A percentile compares a stretch with the other conserved stretches of the same genome.
Evolutionary conservation across 2,888 invertebrate species (phyloP).

Genomic region (Halictus quadricinctus): DNA sequence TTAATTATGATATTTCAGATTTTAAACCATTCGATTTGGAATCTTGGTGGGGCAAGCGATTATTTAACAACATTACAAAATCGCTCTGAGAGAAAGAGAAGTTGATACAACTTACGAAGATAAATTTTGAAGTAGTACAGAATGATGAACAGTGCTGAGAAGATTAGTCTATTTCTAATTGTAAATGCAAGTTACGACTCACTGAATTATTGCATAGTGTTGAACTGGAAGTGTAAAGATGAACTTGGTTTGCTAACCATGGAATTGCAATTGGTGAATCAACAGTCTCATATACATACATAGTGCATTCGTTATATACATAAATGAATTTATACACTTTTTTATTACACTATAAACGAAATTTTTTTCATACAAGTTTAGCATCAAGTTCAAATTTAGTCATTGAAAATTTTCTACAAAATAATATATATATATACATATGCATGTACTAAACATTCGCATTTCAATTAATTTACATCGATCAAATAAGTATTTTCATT

Average conservation of each 20-base stretch:
- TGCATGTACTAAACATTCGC: slow-evolving; percentile 14
- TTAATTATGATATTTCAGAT: slow-evolving; percentile 83
- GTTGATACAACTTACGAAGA: slow-evolving; percentile 30
- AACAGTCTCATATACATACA: slow-evolving; percentile 33
- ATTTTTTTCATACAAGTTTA: slow-evolving; percentile 20
- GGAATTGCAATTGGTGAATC: slow-evolving; percentile 27
- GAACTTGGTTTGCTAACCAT: slow-evolving; percentile 34
- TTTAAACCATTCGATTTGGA: slow-evolving; percentile 96
- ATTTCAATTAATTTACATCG: slow-evolving; percentile 36
- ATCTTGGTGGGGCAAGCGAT: slow-evolving; percentile 94
- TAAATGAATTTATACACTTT: slow-evolving; percentile 29
- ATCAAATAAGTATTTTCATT: slow-evolving; percentile 53
- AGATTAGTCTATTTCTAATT: slow-evolving; percentile 44
- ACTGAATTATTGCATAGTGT: slow-evolving; percentile 51
- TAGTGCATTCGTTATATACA: slow-evolving; percentile 26
- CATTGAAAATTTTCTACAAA: slow-evolving; percentile 33
- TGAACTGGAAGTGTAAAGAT: slow-evolving; percentile 39
- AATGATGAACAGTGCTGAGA: slow-evolving; percentile 43
- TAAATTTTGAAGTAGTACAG: slow-evolving; percentile 53
- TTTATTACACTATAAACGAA: slow-evolving; percentile 8
- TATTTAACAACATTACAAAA: slow-evolving; percentile 93
- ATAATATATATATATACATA: slow-evolving; percentile 20
- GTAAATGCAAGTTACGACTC: slow-evolving; percentile 47
- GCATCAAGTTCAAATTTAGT: slow-evolving; percentile 16
- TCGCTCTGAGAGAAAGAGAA: slow-evolving; percentile 83